Evolutionary conservation across 2,888 invertebrate species (phyloP), one percentile per base, ranked within the genome.

Genomic region (Cosmopolites sordidus): DNA sequence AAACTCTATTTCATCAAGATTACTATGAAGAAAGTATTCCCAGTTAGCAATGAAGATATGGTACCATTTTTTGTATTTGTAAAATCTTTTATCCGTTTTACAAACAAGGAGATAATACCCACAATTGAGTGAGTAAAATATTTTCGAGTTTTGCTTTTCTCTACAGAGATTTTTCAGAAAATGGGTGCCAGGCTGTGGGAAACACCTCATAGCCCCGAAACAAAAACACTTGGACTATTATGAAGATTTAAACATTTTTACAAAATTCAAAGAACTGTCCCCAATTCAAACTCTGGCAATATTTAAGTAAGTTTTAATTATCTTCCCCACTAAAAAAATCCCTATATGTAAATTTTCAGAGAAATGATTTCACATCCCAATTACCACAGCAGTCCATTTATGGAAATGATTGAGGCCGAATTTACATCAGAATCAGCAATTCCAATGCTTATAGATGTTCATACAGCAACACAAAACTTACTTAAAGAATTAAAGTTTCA

Each of bases 121-220:
- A 79, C 81, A 69, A 66, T 89, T 56, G 90, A 90, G 88, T 87
- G 74, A 81, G 84, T 79, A 30, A 45, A n/a, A n/a, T n/a, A 22
- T 22, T 22, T 22, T 8, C 8, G 22, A 3, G 4, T 22, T 43
- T 48, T 54, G 2, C 15, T 43, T 38, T 55, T 47, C 43, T 22
- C 3, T 22, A 14, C 22, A 14, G 16, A 14, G 41, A 37, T 44
- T 54, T 68, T 68, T 27, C 54, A 83, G 83, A 62, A 83, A 82
- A 69, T 86, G 84, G 83, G 78, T 87, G 56, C 88, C 89, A 0
- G 83, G 83, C 1, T 86, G 86, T 70, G 89, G 89, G 15, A 33
- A 60, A 53, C 58, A 67, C 57, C 54, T 68, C 37, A 58, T 72
- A 38, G 22, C 66, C 11, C 64, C 68, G 9, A 64, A 63, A 59